A percentile compares a stretch with the other conserved stretches of the same genome.
Conservation (phyloP, 2,888 invertebrate genomes). For the Apotomis capreana region DNA sequence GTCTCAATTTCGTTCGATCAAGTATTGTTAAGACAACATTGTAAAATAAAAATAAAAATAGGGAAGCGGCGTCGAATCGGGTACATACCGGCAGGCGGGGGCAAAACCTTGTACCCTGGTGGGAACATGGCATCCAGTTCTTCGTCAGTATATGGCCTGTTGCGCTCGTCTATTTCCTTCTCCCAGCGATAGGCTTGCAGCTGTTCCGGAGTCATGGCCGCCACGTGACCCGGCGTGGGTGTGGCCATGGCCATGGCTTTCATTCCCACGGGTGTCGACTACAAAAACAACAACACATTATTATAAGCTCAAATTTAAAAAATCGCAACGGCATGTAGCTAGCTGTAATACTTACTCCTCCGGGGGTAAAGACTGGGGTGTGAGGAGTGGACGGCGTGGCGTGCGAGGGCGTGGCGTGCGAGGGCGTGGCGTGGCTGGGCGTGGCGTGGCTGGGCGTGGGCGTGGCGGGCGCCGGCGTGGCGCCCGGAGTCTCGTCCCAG, state of each 20-base stretch:
- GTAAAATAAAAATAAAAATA: slow-evolving; percentile 35
- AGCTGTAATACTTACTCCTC: slow-evolving; percentile 82
- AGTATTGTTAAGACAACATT: slow-evolving; percentile 40
- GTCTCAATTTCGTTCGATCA: slow-evolving; percentile 39
- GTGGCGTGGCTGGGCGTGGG: slow-evolving; percentile 89
- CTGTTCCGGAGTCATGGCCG: slow-evolving; percentile 99
- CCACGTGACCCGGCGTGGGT: slow-evolving; percentile 97
- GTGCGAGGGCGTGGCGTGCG: slow-evolving; percentile 88
- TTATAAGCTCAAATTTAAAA: slow-evolving; percentile 1
- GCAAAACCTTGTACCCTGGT: slow-evolving; percentile 97
- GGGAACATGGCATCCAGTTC: slow-evolving; percentile 99
- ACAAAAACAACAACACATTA: slow-evolving; percentile 30
- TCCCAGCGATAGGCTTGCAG: slow-evolving; percentile 99
- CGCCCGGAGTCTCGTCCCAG: slow-evolving; percentile 99
- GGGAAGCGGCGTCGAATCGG: slow-evolving; percentile 43
- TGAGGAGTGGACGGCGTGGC: slow-evolving; percentile 84
- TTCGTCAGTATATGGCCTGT: slow-evolving; percentile 97
- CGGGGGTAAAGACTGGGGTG: slow-evolving; percentile 90
- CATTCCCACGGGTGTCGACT: slow-evolving; percentile 92
- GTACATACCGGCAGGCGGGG: slow-evolving; percentile 93
- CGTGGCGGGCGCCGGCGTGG: slow-evolving; percentile 88
- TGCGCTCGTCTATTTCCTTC: slow-evolving; percentile 98
- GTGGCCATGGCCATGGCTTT: slow-evolving; percentile 99
- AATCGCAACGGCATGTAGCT: neutral
- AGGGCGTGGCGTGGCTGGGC: slow-evolving; percentile 88